Evolutionary conservation across 1,140 invertebrate genomes (phyloP), one percentile per base, ranked within the genome.

Genomic region (Heliconius congener): DNA sequence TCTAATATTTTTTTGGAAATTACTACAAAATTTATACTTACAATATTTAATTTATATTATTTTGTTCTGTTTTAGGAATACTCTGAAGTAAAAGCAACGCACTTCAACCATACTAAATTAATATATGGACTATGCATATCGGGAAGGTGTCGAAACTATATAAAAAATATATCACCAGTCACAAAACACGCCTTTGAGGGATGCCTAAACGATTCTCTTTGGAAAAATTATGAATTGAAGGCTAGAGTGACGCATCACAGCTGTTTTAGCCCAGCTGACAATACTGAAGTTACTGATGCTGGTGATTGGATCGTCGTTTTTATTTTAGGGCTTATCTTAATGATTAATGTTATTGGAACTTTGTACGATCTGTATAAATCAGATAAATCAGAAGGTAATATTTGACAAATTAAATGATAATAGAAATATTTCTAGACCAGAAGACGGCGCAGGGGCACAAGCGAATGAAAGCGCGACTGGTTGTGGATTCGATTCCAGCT

Each of bases 171-270:
- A 23, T 8, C 55, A 8, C 19, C 55, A n/a, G 55, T 66, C 18
- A 19, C 34, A 71, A 16, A 71, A 71, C 3, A 34, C 70, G 19
- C 34, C 75, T 37, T 71, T 71, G 57, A 76, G 60, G 60, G 42
- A 71, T 76, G 57, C 57, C 75, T 70, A 1, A 76, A 76, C 13
- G 75, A 66, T 60, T 66, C 57, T 76, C 30, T 76, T 23, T 23
- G 46, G 34, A 66, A 60, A 8, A 39, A 39, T 16, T 76, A 76
- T 42, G 27, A 71, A 71, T 50, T 77, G 19, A 71, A 66, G 18
- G 46, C 70, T 2, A 77, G 70, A 55, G 23, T 77, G 39, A 19
- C 39, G 2, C 9, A 72, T 52, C 19, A 42, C 3, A 42, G 34
- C 34, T 77, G 76, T 52, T 46, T 46, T 8, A 72, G 42, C 18